These are phyloP conservation scores for Idaea aversata DNA, from an alignment of 2,888 invertebrate species.

Conservation along the genomic window DNA sequence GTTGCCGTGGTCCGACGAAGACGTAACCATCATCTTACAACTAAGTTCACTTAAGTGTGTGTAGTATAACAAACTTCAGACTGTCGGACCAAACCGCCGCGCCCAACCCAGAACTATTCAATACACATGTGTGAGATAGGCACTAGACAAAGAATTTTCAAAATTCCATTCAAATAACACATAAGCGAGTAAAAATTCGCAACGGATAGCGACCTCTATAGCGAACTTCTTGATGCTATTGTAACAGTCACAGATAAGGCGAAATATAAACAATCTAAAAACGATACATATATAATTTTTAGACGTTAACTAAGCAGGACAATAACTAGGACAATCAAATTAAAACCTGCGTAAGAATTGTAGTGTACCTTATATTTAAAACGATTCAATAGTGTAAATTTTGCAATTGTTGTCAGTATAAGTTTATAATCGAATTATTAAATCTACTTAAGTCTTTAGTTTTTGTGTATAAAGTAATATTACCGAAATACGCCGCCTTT, in stretches of 20 bases:
- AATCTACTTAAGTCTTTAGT: conserved; percentile 5
- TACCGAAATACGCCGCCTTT: neutral
- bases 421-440: neutral
- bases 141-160: conserved; percentile 1
- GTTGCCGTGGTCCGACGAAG: neutral
- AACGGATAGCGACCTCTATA: neutral
- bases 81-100: too few relatives aligned
- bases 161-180: conserved; percentile 2
- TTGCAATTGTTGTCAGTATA: neutral
- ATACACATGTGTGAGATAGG: conserved; percentile 2
- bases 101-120: neutral
- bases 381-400: neutral
- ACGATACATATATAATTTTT: neutral
- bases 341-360: neutral
- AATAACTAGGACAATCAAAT: neutral
- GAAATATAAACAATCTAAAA: neutral
- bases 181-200: neutral
- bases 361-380: neutral
- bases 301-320: neutral
- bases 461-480: conserved; percentile 3
- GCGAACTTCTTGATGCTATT: neutral
- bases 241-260: neutral
- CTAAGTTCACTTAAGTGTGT: neutral
- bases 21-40: neutral
- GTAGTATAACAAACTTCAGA: neutral